Conservation (phyloP, 2,888 invertebrate genomes). For the Synanthedon vespiformis region DNA sequence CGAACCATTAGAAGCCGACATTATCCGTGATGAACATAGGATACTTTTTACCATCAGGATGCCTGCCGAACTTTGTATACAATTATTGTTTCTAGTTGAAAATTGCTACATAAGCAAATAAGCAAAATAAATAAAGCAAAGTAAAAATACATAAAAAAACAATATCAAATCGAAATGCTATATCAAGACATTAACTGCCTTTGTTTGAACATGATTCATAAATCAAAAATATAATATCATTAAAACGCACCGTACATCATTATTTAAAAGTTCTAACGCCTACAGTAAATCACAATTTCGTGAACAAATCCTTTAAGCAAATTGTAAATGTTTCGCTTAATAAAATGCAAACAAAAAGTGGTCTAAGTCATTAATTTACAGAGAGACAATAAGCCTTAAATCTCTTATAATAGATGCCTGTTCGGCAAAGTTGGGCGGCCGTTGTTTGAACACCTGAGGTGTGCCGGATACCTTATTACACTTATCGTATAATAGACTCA, state of each 20-base stretch:
- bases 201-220: not conserved
- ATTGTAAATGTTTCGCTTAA: slow-evolving; percentile 30
- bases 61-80: no score
- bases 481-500: not conserved
- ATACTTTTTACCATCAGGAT: no score
- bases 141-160: no score
- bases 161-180: no score
- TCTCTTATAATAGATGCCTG: slow-evolving; percentile 38
- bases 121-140: no score
- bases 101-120: no score
- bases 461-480: slow-evolving; percentile 1
- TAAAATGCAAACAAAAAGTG: slow-evolving; percentile 42
- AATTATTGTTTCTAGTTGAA: no score
- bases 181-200: no score
- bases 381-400: slow-evolving; percentile 39
- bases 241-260: slow-evolving; percentile 2
- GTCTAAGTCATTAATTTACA: slow-evolving; percentile 42
- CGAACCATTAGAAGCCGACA: no score
- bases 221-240: not conserved
- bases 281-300: slow-evolving; percentile 6
- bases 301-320: slow-evolving; percentile 20
- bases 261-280: slow-evolving; percentile 3
- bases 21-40: no score
- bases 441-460: slow-evolving; percentile 33
- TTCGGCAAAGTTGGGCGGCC: slow-evolving; percentile 26